These are phyloP conservation scores for Porites australiensis DNA, from an alignment of 64 coral and sea anemone species.

Conservation along the genomic window DNA sequence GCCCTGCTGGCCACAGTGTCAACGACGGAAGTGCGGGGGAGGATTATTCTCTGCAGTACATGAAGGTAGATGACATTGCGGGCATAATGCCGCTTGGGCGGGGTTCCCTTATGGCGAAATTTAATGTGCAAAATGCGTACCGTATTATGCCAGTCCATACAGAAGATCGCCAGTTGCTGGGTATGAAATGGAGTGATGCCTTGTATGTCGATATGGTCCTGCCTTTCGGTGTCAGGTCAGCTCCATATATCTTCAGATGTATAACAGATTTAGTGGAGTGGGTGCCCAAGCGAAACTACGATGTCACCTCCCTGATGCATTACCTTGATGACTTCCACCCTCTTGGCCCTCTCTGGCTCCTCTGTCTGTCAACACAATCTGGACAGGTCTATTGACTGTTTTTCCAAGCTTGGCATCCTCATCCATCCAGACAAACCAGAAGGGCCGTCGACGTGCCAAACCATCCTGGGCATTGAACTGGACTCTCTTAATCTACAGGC, in stretches of 20 bases:
- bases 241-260: background rate
- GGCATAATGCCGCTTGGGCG: background rate
- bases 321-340: slow-evolving; percentile 43
- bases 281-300: background rate
- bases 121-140: slow-evolving; percentile 19
- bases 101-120: slow-evolving; percentile 15
- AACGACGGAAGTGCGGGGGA: slow-evolving; percentile 49
- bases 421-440: slow-evolving; percentile 56
- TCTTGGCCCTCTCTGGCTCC: slow-evolving; percentile 4
- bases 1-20: slow-evolving; percentile 43
- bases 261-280: slow-evolving; percentile 26
- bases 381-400: background rate
- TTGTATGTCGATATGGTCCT: slow-evolving; percentile 19
- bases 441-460: slow-evolving; percentile 37
- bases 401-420: background rate
- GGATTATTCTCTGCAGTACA: slow-evolving; percentile 34
- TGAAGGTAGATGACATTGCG: slow-evolving; percentile 21
- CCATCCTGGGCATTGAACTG: too few relatives aligned
- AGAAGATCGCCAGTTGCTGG: background rate
- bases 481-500: too few relatives aligned
- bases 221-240: slow-evolving; percentile 32
- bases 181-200: slow-evolving; percentile 19
- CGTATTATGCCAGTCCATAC: slow-evolving; percentile 8
- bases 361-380: background rate
- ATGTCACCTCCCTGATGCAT: slow-evolving; percentile 16